These are phyloP conservation scores for Chaenocephalus aceratus DNA, from an alignment of 2,113 vertebrate genomes.

Conservation along the genomic window DNA sequence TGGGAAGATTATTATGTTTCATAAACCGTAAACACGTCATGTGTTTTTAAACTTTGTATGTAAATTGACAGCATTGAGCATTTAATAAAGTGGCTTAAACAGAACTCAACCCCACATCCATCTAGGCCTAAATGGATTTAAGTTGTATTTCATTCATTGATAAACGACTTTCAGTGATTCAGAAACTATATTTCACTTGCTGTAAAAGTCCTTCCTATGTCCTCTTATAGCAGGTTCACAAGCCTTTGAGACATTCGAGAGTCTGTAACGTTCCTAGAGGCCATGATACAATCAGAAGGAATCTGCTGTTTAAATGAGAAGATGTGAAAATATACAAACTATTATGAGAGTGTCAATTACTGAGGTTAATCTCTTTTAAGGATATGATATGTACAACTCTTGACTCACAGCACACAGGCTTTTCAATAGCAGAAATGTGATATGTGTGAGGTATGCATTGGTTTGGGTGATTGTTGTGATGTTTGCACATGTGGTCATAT, in stretches of 20 bases:
- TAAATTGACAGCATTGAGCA: no score
- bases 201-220: not conserved
- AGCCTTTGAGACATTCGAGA: not conserved
- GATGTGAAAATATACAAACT: conserved; percentile 16
- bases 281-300: not conserved
- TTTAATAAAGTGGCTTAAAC: no score
- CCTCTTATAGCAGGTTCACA: not conserved
- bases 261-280: conserved; percentile 3
- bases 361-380: conserved; percentile 7
- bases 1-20: no score
- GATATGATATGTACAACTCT: not conserved
- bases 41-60: no score
- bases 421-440: not conserved
- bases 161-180: not conserved
- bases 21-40: no score
- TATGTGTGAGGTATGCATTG: not conserved
- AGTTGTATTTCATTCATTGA: not conserved
- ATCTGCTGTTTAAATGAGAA: conserved; percentile 12
- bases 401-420: not conserved
- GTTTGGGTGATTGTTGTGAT: not conserved
- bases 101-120: not conserved
- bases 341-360: conserved; percentile 2
- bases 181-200: not conserved
- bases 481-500: not conserved
- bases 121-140: not conserved